Percentiles rank a stretch among this genome's conserved stretches.
Evolutionary conservation across 2,888 invertebrate species (phyloP).

Genomic region (Cerastis leucographa): DNA sequence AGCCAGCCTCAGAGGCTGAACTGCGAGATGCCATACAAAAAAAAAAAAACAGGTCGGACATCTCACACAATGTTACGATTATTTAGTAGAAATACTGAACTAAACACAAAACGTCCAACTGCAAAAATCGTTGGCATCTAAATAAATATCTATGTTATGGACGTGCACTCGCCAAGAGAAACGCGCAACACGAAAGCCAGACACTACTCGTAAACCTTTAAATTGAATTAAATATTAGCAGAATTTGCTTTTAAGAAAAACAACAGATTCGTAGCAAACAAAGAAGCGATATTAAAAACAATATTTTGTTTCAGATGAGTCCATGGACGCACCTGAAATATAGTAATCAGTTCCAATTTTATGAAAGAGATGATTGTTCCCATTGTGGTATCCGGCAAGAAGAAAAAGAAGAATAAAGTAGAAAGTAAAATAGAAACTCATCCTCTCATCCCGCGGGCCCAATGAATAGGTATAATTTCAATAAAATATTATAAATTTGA

Average conservation of each 20-base stretch:
- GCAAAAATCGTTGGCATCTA: conserved; percentile 9
- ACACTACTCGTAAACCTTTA: conserved; percentile 11
- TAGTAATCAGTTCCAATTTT: not conserved
- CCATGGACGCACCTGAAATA: not conserved
- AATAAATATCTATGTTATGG: conserved; percentile 30
- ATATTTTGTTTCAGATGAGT: not conserved
- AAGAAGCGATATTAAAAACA: not conserved
- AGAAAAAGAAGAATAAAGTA: too few relatives aligned
- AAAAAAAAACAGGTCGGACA: too few relatives aligned
- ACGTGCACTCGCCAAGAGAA: conserved; percentile 24
- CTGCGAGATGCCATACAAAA: too few relatives aligned
- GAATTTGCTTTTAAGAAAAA: not conserved
- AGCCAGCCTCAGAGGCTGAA: too few relatives aligned
- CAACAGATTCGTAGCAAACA: conserved; percentile 2
- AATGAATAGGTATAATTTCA: too few relatives aligned
- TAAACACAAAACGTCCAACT: conserved; percentile 16
- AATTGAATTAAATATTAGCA: not conserved
- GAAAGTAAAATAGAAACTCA: too few relatives aligned
- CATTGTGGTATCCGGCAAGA: too few relatives aligned
- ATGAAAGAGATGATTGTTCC: not conserved
- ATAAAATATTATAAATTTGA: too few relatives aligned
- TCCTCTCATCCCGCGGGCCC: too few relatives aligned
- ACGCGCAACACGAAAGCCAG: conserved; percentile 1
- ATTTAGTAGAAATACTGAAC: conserved; percentile 30
- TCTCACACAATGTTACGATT: not conserved